Evolutionary conservation across 2,113 vertebrate species (phyloP).

Genomic region (Ranitomeya variabilis): DNA sequence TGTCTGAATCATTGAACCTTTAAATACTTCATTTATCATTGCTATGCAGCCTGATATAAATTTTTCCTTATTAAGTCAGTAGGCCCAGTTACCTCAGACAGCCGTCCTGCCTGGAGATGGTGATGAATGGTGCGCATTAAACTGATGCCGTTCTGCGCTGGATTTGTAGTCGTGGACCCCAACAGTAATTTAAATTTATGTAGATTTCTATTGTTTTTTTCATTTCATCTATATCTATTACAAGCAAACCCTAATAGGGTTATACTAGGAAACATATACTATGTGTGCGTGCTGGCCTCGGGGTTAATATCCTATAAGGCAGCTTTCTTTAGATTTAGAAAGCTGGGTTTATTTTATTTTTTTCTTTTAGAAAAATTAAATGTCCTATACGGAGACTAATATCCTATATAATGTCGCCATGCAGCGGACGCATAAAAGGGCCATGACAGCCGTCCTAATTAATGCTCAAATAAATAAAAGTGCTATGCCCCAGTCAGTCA

Average conservation of each 20-base stretch:
- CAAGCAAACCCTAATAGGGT: constrained; percentile 5
- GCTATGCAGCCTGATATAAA: constrained; percentile 66
- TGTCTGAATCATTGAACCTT: constrained; percentile 69
- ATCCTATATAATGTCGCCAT: not conserved
- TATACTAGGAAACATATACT: not conserved
- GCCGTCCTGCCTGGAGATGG: constrained; percentile 62
- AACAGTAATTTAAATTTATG: constrained; percentile 60
- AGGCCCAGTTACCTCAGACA: constrained; percentile 68
- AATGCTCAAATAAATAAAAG: no score
- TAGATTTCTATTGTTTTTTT: constrained; percentile 49
- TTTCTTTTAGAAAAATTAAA: not conserved
- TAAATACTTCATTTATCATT: constrained; percentile 70
- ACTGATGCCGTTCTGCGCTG: constrained; percentile 58
- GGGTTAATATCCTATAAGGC: not conserved
- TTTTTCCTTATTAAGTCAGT: constrained; percentile 72
- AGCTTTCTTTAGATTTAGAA: not conserved
- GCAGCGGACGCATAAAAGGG: not conserved
- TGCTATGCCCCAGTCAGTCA: no score
- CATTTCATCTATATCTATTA: constrained; percentile 20
- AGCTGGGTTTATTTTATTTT: not conserved
- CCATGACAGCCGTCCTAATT: no score
- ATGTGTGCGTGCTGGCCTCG: not conserved
- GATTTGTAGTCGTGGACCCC: constrained; percentile 27
- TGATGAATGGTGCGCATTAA: constrained; percentile 70
- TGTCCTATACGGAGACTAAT: not conserved